Evolutionary conservation across 2,797 vertebrate genomes (phyloP), one percentile per base, ranked within the genome.

Genomic region (Gallinago stenura): DNA sequence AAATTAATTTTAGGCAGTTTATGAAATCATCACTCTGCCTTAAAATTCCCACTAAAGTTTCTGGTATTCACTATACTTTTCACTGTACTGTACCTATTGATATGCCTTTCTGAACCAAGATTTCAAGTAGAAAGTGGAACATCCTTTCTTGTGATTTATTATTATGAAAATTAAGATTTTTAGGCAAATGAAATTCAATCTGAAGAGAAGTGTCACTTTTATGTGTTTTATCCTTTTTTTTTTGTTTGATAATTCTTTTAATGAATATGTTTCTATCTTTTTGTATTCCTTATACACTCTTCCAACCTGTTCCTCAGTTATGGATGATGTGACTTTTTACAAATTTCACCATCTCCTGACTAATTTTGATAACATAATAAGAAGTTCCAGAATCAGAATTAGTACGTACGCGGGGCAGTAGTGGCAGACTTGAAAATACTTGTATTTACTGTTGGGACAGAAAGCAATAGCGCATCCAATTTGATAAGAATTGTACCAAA

Each of bases 391-490:
- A 73, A 53, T 53, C 15, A 75, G 28, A 73, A 71, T 68, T 10
- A 24, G 57, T 93, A 98, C 98, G 7, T 95, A 99, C 98, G 70
- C 50, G 3, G 98, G 98, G 90, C 98, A 99, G 90, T 99, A 98
- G 0, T 99, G 98, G 79, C 98, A 99, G 83, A 99, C 97, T 0
- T 98, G 98, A 83, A 62, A 97, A 48, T 96, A 96, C 24, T 90
- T 81, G 20, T 62, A 90, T 1, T 0, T 35, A 0, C 41, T 43
- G 16, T 96, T 83, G 33, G 94, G 97, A 83, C 98, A 98, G 35
- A 31, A 96, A 62, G 97, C 58, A 0, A 93, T 2, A 76, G 71
- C 97, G 94, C 98, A 98, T 80, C 97, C 97, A 87, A 97, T 1
- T 33, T 65, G 39, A 28, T 81, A 7, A 84, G 97, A 95, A 21